These are phyloP conservation scores for Caenorhabditis virilis DNA, from an alignment of 2,888 invertebrate species.

Conservation along the genomic window DNA sequence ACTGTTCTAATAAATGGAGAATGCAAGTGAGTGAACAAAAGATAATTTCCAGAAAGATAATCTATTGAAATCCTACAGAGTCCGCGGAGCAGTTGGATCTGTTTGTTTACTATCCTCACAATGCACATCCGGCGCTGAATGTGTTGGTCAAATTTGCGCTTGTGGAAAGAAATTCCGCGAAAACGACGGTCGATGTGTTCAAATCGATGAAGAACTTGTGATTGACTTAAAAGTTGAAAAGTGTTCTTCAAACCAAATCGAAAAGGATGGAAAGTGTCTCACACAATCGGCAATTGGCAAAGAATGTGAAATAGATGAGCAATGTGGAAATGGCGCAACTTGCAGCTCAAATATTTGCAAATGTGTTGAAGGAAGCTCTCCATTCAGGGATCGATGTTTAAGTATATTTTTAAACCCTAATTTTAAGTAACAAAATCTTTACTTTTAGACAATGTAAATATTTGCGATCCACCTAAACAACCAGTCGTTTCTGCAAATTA, in stretches of 20 bases:
- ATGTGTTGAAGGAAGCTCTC: slow-evolving; percentile 52
- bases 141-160: slow-evolving; percentile 46
- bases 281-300: slow-evolving; percentile 38
- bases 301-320: slow-evolving; percentile 43
- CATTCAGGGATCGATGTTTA: slow-evolving; percentile 54
- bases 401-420: slow-evolving; percentile 43
- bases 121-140: slow-evolving; percentile 54
- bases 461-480: slow-evolving; percentile 27
- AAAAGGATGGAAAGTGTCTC: slow-evolving; percentile 3
- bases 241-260: slow-evolving; percentile 12
- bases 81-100: slow-evolving; percentile 54
- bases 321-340: slow-evolving; percentile 52
- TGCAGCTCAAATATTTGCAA: slow-evolving; percentile 42
- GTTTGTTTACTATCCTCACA: slow-evolving; percentile 53
- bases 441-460: slow-evolving; percentile 33
- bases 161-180: slow-evolving; percentile 45
- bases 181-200: slow-evolving; percentile 41
- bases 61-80: slow-evolving; percentile 12
- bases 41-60: neutral
- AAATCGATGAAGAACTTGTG: slow-evolving; percentile 16
- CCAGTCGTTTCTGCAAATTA: slow-evolving; percentile 29
- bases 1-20: slow-evolving; percentile 50
- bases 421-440: too few relatives aligned
- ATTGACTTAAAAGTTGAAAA: slow-evolving; percentile 12
- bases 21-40: slow-evolving; percentile 44